Conservation (phyloP, 2,797 vertebrate genomes). For the Gouania willdenowi region DNA sequence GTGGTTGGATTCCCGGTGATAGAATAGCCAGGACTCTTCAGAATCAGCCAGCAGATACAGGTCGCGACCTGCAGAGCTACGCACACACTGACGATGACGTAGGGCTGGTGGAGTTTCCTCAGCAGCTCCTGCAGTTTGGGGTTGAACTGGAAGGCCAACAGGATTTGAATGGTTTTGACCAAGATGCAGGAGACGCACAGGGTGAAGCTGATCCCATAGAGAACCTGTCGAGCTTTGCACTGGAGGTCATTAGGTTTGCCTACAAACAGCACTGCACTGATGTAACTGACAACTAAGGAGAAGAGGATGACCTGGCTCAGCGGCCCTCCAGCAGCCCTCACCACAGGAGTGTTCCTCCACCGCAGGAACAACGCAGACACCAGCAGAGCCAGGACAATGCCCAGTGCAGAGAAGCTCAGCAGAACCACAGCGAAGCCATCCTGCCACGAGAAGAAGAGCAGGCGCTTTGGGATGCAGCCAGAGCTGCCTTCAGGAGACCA, state of each 20-base stretch:
- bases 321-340: constrained; percentile 80
- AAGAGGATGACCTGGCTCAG: constrained; percentile 83
- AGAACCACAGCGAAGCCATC: constrained; percentile 81
- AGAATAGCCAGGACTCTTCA: constrained; percentile 68
- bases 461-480: constrained; percentile 68
- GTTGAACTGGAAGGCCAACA: constrained; percentile 86
- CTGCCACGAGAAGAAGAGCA: constrained; percentile 77
- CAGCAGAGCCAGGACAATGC: constrained; percentile 71
- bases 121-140: constrained; percentile 74
- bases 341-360: constrained; percentile 78
- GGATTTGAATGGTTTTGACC: constrained; percentile 87
- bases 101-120: constrained; percentile 72
- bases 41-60: constrained; percentile 80
- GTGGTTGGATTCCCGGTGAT: constrained; percentile 50
- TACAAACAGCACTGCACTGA: constrained; percentile 80
- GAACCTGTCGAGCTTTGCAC: constrained; percentile 80
- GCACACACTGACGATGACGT: constrained; percentile 69
- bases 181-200: too few species aligned
- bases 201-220: constrained; percentile 86
- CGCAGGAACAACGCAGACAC: constrained; percentile 80
- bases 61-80: constrained; percentile 74
- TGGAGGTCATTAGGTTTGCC: constrained; percentile 72
- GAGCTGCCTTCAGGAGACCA: constrained; percentile 79
- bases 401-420: constrained; percentile 69
- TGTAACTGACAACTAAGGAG: constrained; percentile 81